A percentile compares a stretch with the other conserved stretches of the same genome.
Conservation (phyloP, 2,797 vertebrate genomes). For the Halcyon chelicuti region DNA sequence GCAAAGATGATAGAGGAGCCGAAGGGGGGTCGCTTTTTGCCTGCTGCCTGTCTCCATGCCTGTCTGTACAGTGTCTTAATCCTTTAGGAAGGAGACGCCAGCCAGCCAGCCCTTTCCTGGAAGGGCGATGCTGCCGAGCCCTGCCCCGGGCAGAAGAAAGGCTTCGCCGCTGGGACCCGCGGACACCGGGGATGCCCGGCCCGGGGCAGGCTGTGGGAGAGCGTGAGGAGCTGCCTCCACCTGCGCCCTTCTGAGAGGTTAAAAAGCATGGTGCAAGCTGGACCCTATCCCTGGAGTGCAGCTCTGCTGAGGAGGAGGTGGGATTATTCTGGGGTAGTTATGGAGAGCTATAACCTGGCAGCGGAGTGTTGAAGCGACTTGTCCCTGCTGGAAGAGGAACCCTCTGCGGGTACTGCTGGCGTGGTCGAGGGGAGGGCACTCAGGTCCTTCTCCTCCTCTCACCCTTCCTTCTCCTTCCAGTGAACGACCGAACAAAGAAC, state of each 20-base stretch:
- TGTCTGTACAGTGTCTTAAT: conserved; percentile 46
- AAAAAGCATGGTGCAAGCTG: background rate
- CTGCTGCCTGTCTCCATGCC: background rate
- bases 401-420: background rate
- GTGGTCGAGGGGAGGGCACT: background rate
- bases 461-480: background rate
- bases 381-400: background rate
- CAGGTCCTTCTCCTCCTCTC: background rate
- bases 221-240: conserved; percentile 1
- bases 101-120: conserved; percentile 11
- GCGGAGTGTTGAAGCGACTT: background rate
- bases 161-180: background rate
- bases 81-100: conserved; percentile 44
- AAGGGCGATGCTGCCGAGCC: conserved; percentile 48
- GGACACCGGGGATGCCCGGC: conserved; percentile 7
- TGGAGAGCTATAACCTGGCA: conserved; percentile 22
- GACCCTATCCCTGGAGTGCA: conserved; percentile 1
- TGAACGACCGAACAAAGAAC: background rate
- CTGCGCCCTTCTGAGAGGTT: background rate
- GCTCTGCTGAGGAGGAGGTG: conserved; percentile 36
- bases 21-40: background rate
- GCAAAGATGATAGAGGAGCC: background rate
- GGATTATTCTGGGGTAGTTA: conserved; percentile 31
- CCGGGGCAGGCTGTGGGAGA: conserved; percentile 34
- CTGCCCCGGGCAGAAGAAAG: conserved; percentile 55